Evolutionary conservation across 2,888 invertebrate genomes (phyloP).

Genomic region (Carterocephalus palaemon): DNA sequence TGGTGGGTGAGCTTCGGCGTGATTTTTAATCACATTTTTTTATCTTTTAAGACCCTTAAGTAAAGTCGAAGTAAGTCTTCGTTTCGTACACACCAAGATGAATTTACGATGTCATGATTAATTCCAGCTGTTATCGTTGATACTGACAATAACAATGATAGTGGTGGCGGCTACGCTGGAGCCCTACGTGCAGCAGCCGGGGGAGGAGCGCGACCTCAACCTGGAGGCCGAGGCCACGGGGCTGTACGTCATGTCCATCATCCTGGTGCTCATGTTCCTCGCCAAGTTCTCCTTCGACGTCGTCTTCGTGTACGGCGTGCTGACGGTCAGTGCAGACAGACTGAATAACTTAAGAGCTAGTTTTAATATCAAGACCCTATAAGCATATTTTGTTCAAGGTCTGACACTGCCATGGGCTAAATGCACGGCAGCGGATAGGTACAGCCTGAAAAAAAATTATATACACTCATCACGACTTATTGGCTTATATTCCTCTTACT

Average conservation of each 20-base stretch:
- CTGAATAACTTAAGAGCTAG: neutral
- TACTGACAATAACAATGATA: slow-evolving; percentile 48
- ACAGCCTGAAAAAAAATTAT: too few species aligned
- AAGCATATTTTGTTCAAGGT: too few species aligned
- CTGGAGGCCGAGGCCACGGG: slow-evolving; percentile 55
- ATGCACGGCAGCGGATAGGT: too few species aligned
- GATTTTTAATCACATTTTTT: too few species aligned
- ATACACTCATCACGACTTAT: too few species aligned
- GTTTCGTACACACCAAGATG: too few species aligned
- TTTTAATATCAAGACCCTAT: neutral
- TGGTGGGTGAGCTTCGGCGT: too few species aligned
- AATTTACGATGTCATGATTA: neutral
- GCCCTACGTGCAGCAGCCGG: slow-evolving; percentile 23
- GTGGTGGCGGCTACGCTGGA: slow-evolving; percentile 46
- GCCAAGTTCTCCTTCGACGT: slow-evolving; percentile 61
- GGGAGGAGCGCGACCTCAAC: slow-evolving; percentile 37
- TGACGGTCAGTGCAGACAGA: slow-evolving; percentile 41
- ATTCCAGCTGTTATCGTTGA: slow-evolving; percentile 52
- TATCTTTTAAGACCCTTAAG: too few species aligned
- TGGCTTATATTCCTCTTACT: too few species aligned
- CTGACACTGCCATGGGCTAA: too few species aligned
- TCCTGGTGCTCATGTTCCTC: slow-evolving; percentile 59
- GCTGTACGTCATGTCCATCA: slow-evolving; percentile 59
- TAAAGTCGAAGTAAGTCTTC: too few species aligned
- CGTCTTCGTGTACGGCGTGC: slow-evolving; percentile 56